A percentile compares a stretch with the other conserved stretches of the same genome.
Evolutionary conservation across 2,888 invertebrate species (phyloP).

Genomic region (Chloroclystis v-ata): DNA sequence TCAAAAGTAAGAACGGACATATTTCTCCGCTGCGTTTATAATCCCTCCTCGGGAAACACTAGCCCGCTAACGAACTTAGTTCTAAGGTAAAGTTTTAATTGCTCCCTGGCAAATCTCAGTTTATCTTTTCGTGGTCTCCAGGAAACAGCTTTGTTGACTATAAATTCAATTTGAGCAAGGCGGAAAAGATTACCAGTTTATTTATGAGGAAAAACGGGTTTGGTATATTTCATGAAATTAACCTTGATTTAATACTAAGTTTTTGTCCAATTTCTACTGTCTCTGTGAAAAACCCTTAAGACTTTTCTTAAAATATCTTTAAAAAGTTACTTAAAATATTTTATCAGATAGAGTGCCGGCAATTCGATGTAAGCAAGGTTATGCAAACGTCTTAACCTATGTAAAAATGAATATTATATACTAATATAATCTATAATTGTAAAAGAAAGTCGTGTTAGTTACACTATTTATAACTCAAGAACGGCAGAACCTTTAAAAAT

Average conservation of each 20-base stretch:
- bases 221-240: slow-evolving; percentile 33
- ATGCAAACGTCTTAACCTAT: slow-evolving; percentile 12
- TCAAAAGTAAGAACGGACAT: slow-evolving; percentile 58
- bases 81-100: slow-evolving; percentile 76
- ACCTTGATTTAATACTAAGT: no score
- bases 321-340: no score
- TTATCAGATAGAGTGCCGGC: no score
- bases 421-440: no score
- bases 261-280: no score
- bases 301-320: no score
- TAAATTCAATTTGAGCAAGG: slow-evolving; percentile 67
- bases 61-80: slow-evolving; percentile 70
- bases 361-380: no score
- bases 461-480: no score
- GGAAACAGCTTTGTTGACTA: slow-evolving; percentile 68
- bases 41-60: slow-evolving; percentile 58
- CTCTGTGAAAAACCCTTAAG: no score
- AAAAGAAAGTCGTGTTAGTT: no score
- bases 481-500: no score
- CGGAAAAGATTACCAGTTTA: slow-evolving; percentile 56
- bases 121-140: slow-evolving; percentile 71
- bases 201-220: slow-evolving; percentile 37
- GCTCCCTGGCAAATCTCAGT: slow-evolving; percentile 71
- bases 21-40: slow-evolving; percentile 61
- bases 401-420: no score